Percentiles rank a stretch among this genome's conserved stretches.
These are phyloP conservation scores for Antheraea assamensis DNA, from an alignment of 2,888 invertebrate genomes.

Conservation along the genomic window DNA sequence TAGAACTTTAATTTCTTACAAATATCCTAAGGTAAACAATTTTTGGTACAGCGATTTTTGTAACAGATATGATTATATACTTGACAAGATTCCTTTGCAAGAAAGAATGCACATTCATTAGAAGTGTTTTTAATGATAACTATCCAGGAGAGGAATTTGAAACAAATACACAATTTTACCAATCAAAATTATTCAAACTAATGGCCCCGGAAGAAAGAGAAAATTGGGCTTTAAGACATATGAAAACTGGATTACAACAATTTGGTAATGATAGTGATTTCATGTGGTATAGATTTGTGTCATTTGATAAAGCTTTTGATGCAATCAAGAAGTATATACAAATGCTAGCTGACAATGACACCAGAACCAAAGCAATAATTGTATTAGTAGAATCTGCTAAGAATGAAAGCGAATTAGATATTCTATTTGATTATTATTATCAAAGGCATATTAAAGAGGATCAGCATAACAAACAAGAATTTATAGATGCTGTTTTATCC, in stretches of 20 bases:
- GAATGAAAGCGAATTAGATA: constrained; percentile 45
- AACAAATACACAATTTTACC: constrained; percentile 44
- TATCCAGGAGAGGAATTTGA: constrained; percentile 52
- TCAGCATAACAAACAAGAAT: constrained; percentile 38
- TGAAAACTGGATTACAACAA: constrained; percentile 45
- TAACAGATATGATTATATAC: constrained; percentile 39
- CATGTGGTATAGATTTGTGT: constrained; percentile 54
- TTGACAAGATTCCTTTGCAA: constrained; percentile 46
- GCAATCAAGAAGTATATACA: constrained; percentile 47
- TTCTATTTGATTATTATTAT: constrained; percentile 52
- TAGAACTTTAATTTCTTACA: too few relatives aligned
- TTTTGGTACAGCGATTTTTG: constrained; percentile 52
- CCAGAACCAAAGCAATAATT: constrained; percentile 43
- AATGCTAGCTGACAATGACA: constrained; percentile 32
- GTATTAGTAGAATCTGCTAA: constrained; percentile 46
- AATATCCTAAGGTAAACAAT: too few relatives aligned
- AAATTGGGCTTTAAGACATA: constrained; percentile 53
- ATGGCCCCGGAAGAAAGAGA: constrained; percentile 50
- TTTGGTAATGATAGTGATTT: constrained; percentile 40
- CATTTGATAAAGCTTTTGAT: constrained; percentile 48
- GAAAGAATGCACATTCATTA: constrained; percentile 47
- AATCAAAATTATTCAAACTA: constrained; percentile 37
- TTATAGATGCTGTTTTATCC: constrained; percentile 42
- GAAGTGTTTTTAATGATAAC: constrained; percentile 44
- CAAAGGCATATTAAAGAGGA: constrained; percentile 56